These are phyloP conservation scores for Gonioctena quinquepunctata DNA, from an alignment of 1,140 invertebrate genomes.

Conservation along the genomic window DNA sequence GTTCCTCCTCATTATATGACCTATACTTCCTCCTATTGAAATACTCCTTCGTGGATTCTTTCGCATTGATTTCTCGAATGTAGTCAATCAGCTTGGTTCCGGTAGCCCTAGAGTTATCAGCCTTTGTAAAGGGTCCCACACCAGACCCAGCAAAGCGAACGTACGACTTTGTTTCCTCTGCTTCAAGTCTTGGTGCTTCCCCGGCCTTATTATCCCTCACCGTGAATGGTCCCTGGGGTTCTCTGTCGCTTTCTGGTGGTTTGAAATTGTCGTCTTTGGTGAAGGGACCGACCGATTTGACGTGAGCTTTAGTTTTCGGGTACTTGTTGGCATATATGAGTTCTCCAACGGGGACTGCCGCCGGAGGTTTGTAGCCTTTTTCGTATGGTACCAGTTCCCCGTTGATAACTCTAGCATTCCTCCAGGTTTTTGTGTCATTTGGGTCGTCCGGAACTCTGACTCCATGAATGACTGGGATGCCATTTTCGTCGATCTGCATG, in stretches of 20 bases:
- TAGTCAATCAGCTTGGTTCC: conserved; percentile 65
- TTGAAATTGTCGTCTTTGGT: conserved; percentile 51
- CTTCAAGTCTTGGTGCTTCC: conserved; percentile 44
- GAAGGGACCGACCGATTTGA: conserved; percentile 47
- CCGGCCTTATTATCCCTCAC: conserved; percentile 52
- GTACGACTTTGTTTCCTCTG: conserved; percentile 27
- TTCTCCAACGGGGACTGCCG: conserved; percentile 61
- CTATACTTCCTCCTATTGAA: conserved; percentile 59
- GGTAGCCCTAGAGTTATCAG: conserved; percentile 61
- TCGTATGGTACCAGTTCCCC: conserved; percentile 73
- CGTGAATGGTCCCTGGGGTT: conserved; percentile 53
- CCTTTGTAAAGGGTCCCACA: conserved; percentile 64
- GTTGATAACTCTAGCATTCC: conserved; percentile 85
- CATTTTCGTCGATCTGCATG: conserved; percentile 67
- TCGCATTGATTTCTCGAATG: conserved; percentile 66
- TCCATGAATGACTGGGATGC: conserved; percentile 78
- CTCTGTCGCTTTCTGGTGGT: conserved; percentile 21
- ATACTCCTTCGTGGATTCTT: conserved; percentile 63
- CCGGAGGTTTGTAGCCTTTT: conserved; percentile 66
- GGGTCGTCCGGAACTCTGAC: conserved; percentile 81
- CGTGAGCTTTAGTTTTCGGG: conserved; percentile 24
- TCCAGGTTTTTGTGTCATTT: conserved; percentile 76
- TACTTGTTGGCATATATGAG: conserved; percentile 57
- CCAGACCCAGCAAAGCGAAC: conserved; percentile 37
- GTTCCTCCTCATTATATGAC: conserved; percentile 52